Conservation (phyloP, 2,888 invertebrate species). For the Punctoribates punctum region DNA sequence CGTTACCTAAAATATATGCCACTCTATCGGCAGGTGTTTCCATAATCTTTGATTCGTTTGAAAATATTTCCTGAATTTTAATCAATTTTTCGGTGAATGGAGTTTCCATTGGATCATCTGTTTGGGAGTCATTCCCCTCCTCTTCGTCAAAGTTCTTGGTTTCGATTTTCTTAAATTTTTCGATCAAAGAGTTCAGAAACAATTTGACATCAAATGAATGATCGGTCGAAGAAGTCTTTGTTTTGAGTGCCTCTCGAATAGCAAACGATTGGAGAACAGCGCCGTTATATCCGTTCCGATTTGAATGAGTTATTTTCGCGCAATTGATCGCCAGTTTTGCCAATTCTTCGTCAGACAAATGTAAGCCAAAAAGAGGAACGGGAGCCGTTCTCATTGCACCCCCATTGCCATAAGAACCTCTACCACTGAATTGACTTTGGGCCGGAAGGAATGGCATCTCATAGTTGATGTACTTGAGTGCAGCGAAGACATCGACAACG, state of each 20-base stretch:
- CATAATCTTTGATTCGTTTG: slow-evolving; percentile 49
- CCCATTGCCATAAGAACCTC: slow-evolving; percentile 72
- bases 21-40: slow-evolving; percentile 44
- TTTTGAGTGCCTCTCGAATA: slow-evolving; percentile 59
- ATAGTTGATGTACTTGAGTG: slow-evolving; percentile 58
- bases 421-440: slow-evolving; percentile 63
- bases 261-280: slow-evolving; percentile 58
- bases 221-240: slow-evolving; percentile 52
- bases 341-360: slow-evolving; percentile 57
- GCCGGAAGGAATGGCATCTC: slow-evolving; percentile 64
- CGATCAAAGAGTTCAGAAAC: slow-evolving; percentile 59
- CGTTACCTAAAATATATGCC: slow-evolving; percentile 53
- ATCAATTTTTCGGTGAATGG: slow-evolving; percentile 61
- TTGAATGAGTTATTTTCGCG: slow-evolving; percentile 63
- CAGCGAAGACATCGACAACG: slow-evolving; percentile 58
- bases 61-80: slow-evolving; percentile 58
- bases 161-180: slow-evolving; percentile 57
- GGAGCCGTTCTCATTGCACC: slow-evolving; percentile 71
- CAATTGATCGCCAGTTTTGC: slow-evolving; percentile 52
- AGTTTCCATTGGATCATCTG: slow-evolving; percentile 54
- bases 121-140: slow-evolving; percentile 53
- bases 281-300: slow-evolving; percentile 55
- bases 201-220: slow-evolving; percentile 55
- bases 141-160: slow-evolving; percentile 31
- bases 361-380: slow-evolving; percentile 60